A percentile compares a stretch with the other conserved stretches of the same genome.
phyloP scores from a whole-genome alignment of 2,113 vertebrate species.

The Festucalex cinctus region DNA sequence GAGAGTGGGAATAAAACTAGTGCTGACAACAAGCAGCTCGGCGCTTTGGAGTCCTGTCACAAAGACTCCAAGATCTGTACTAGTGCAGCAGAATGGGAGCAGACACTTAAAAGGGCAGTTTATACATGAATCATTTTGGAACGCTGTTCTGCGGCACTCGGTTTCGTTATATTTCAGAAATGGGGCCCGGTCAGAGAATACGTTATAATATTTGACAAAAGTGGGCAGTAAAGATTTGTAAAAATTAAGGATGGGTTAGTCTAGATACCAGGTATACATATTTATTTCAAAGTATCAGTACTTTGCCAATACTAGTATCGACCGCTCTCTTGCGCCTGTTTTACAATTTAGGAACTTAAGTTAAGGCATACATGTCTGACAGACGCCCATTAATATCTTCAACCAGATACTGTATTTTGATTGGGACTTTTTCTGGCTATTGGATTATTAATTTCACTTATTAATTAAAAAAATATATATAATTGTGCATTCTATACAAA shows the following conservation, averaged over 20 bases:
- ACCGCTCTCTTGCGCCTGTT: no score
- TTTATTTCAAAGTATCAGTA: no score
- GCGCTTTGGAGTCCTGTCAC: conserved; percentile 51
- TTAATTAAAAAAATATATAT: no score
- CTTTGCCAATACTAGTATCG: no score
- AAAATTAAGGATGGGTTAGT: neutral
- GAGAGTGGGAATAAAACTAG: conserved; percentile 71
- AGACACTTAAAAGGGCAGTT: conserved; percentile 57
- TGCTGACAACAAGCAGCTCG: conserved; percentile 56
- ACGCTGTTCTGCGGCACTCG: conserved; percentile 43
- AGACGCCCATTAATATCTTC: no score
- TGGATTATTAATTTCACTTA: no score
- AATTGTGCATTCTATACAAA: no score
- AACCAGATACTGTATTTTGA: no score
- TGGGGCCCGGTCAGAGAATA: conserved; percentile 35
- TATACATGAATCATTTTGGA: conserved; percentile 52
- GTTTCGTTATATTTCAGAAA: conserved; percentile 31
- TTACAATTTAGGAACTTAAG: no score
- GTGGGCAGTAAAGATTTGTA: conserved; percentile 48
- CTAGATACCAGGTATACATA: no score
- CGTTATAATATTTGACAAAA: conserved; percentile 52
- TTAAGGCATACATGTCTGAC: no score
- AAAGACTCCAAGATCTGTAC: conserved; percentile 49
- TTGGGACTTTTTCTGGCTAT: no score
- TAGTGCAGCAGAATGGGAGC: conserved; percentile 39